These are phyloP conservation scores for Lytechinus pictus DNA, from an alignment of 35 echinoderm and acorn worm species.

Conservation along the genomic window DNA sequence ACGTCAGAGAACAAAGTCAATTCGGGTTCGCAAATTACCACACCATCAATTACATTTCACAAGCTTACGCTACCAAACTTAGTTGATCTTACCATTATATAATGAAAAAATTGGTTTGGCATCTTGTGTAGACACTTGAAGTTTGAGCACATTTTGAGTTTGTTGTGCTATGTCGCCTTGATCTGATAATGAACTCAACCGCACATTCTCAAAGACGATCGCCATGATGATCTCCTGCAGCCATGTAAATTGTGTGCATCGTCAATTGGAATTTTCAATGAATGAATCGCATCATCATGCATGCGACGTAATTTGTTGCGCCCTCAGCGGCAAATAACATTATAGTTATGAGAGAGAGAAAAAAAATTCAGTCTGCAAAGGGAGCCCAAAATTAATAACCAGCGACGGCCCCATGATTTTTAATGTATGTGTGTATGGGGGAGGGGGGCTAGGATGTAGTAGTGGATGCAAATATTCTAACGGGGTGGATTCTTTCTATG, in stretches of 20 bases:
- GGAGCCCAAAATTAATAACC: too few species aligned
- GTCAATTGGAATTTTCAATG: neutral
- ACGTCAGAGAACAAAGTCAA: neutral
- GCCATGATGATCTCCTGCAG: conserved; percentile 70
- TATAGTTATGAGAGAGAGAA: neutral
- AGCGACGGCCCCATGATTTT: too few species aligned
- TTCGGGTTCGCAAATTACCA: neutral
- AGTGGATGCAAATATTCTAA: too few species aligned
- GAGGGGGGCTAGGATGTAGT: too few species aligned
- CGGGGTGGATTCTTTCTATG: too few species aligned
- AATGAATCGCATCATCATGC: neutral
- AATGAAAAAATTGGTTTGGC: conserved; percentile 60
- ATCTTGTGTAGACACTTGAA: conserved; percentile 81
- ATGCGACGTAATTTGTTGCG: neutral
- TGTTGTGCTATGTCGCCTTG: conserved; percentile 86
- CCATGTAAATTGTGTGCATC: neutral
- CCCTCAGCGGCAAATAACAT: neutral
- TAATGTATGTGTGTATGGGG: too few species aligned
- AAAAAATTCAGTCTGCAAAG: too few species aligned
- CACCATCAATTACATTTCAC: too few species aligned
- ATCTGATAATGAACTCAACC: conserved; percentile 86
- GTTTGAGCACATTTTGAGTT: conserved; percentile 66
- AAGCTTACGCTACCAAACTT: neutral
- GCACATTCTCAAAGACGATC: conserved; percentile 75
- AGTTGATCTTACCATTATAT: conserved; percentile 68